These are phyloP conservation scores for Drosophila engyochracea DNA, from an alignment of 2,888 invertebrate genomes.

Conservation along the genomic window DNA sequence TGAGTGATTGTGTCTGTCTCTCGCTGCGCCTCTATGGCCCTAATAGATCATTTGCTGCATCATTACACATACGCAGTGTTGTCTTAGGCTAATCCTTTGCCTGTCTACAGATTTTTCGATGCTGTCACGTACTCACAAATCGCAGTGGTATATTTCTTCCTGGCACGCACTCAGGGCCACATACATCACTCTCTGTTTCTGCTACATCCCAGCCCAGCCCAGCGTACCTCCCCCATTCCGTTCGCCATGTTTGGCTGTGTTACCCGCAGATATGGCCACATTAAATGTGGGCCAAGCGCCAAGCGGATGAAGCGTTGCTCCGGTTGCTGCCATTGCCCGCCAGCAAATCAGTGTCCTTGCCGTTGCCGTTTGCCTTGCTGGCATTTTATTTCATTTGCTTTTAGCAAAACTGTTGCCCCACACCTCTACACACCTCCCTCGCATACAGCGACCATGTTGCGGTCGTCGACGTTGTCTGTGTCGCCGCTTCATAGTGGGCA, in stretches of 20 bases:
- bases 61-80: conserved; percentile 66
- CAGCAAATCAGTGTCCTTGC: conserved; percentile 67
- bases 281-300: conserved; percentile 66
- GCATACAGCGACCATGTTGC: conserved; percentile 18
- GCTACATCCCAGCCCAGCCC: not conserved
- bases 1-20: conserved; percentile 8
- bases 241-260: not conserved
- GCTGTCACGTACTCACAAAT: conserved; percentile 69
- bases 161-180: conserved; percentile 54
- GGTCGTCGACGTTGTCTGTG: conserved; percentile 30
- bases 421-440: not conserved
- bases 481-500: conserved; percentile 57
- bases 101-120: conserved; percentile 45
- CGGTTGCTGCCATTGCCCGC: conserved; percentile 46
- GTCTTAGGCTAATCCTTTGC: conserved; percentile 65
- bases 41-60: conserved; percentile 73
- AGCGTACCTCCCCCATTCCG: not conserved
- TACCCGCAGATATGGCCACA: conserved; percentile 47
- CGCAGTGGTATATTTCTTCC: conserved; percentile 54
- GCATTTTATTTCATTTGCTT: conserved; percentile 62
- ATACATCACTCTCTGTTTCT: conserved; percentile 69
- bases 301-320: conserved; percentile 57
- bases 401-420: conserved; percentile 28
- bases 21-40: not conserved
- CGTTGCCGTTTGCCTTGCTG: conserved; percentile 37